Base-by-base conservation (phyloP, 1,140 invertebrate genomes). In the Leptinotarsa defecta region DNA sequence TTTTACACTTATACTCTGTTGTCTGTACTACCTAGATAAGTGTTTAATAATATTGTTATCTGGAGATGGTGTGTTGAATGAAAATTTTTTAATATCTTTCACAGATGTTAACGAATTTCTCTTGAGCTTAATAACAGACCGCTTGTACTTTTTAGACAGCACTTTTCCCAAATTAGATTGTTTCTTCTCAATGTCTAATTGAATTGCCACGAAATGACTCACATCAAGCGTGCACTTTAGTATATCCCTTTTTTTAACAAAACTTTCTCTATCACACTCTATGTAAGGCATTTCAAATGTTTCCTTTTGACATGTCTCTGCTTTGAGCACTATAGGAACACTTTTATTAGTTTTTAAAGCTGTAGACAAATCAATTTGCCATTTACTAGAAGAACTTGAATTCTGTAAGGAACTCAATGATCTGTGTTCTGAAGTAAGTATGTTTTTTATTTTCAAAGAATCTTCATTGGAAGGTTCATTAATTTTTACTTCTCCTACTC, bases 141-240 rank as follows among this genome's bases (percentile, higher is more conserved):
- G 79, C 27, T 63, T 76, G 70, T 85, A 85, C 67, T 77, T 82
- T 17, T 76, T 52, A 71, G 86, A 88, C 4, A 90, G 79, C 76
- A 88, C 84, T 86, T 86, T 88, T 13, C 89, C 89, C 74, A 90
- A 86, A 17, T 79, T 73, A 19, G 89, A 89, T 22, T 81, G 52
- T 17, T 17, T 72, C 76, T 77, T 82, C 84, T 80, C 77, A 34
- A 69, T 48, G 62, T 49, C 34, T 34, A 73, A 43, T 13, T 48
- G 70, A 17, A 48, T 1, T 19, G 48, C 63, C 57, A 57, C 27
- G 5, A 75, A 27, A n/a, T 69, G 27, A 68, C 78, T 83, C 24
- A 83, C 79, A 81, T 86, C 82, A 74, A 86, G 79, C 48, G 76
- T 84, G 78, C 84, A 83, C 61, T 71, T 48, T 15, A 80, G 57